These are phyloP conservation scores for Machimus atricapillus DNA, from an alignment of 2,888 invertebrate genomes.

Conservation along the genomic window DNA sequence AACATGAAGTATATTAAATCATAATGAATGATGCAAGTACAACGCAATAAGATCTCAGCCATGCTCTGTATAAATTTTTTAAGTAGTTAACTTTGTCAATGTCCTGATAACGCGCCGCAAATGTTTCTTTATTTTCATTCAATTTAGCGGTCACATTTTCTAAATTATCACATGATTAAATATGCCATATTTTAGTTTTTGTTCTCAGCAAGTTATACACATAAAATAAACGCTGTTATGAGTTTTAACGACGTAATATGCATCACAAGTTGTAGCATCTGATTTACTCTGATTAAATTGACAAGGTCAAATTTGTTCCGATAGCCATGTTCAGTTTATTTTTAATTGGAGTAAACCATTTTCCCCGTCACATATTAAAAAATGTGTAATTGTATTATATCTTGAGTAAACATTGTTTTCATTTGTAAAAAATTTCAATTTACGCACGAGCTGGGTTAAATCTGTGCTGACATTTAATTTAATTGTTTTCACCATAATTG, in stretches of 20 bases:
- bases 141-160: neutral
- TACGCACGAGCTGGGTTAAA: neutral
- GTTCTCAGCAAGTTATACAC: neutral
- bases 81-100: neutral
- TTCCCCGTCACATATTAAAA: neutral
- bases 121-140: neutral
- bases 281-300: neutral
- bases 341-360: neutral
- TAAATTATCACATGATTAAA: neutral
- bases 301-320: neutral
- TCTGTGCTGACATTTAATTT: neutral
- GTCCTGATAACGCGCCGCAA: neutral
- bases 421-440: neutral
- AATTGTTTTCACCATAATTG: neutral
- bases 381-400: too few relatives aligned
- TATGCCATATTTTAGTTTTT: neutral
- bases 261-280: neutral
- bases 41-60: neutral
- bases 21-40: neutral
- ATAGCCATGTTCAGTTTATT: neutral
- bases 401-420: too few relatives aligned
- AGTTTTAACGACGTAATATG: neutral
- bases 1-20: neutral
- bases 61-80: neutral
- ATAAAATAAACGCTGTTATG: neutral